Percentiles rank a stretch among this genome's conserved stretches.
phyloP scores from a whole-genome alignment of 2,113 vertebrate species.

The Labrus mixtus region DNA sequence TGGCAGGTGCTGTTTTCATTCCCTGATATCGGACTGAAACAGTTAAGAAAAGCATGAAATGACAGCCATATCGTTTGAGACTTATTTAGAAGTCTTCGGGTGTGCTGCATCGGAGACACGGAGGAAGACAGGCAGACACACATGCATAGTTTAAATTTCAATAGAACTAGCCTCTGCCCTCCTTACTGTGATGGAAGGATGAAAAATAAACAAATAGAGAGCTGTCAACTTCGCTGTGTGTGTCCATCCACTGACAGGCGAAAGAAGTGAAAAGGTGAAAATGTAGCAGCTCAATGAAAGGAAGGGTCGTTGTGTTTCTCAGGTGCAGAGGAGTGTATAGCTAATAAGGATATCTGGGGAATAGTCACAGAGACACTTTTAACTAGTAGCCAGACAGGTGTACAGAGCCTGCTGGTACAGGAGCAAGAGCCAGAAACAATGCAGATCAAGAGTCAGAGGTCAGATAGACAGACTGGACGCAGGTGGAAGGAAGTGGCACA shows the following conservation, averaged over 20 bases:
- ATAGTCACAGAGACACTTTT: constrained; percentile 24
- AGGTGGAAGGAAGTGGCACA: constrained; percentile 32
- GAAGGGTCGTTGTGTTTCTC: constrained; percentile 43
- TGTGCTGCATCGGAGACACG: constrained; percentile 18
- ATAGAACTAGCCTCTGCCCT: constrained; percentile 46
- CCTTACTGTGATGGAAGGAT: constrained; percentile 40
- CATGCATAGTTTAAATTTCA: constrained; percentile 46
- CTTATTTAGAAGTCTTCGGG: constrained; percentile 3
- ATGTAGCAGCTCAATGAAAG: constrained; percentile 31
- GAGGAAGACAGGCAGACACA: neutral
- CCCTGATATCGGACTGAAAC: neutral
- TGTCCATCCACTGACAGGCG: constrained; percentile 49
- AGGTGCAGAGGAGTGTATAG: constrained; percentile 38
- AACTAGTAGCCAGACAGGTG: constrained; percentile 8
- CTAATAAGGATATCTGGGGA: constrained; percentile 27
- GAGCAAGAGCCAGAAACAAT: neutral
- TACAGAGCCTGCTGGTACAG: neutral
- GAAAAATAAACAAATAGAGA: constrained; percentile 54
- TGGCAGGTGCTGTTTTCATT: neutral
- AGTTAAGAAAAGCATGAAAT: constrained; percentile 21
- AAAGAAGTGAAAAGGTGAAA: constrained; percentile 8
- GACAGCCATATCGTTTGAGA: constrained; percentile 21
- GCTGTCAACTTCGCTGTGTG: constrained; percentile 54
- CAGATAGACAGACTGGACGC: constrained; percentile 24
- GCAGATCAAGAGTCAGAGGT: constrained; percentile 45